Evolutionary conservation across 2,797 vertebrate species (phyloP).

Genomic region (Lithobates sylvaticus): DNA sequence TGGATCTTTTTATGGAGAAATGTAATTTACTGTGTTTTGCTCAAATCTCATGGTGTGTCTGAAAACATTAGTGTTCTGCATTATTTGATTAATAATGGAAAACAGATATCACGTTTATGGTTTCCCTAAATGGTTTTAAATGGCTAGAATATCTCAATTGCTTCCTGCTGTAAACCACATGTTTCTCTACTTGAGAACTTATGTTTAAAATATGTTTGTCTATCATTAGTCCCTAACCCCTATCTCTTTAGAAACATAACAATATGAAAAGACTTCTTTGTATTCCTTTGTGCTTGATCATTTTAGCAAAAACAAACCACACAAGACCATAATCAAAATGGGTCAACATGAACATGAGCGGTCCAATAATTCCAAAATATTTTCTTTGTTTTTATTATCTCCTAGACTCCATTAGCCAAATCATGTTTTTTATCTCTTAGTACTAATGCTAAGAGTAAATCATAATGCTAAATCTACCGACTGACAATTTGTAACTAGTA

Average conservation of each 20-base stretch:
- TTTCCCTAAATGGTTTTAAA: conserved; percentile 67
- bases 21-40: conserved; percentile 46
- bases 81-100: conserved; percentile 60
- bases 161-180: conserved; percentile 65
- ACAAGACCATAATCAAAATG: conserved; percentile 45
- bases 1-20: conserved; percentile 30
- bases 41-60: conserved; percentile 47
- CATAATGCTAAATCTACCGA: background rate
- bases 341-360: conserved; percentile 29
- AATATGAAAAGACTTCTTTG: conserved; percentile 70
- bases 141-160: conserved; percentile 62
- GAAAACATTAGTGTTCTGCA: conserved; percentile 44
- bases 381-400: conserved; percentile 38
- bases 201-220: conserved; percentile 65
- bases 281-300: conserved; percentile 67
- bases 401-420: background rate
- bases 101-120: conserved; percentile 55
- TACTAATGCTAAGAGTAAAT: background rate
- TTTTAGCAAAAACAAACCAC: conserved; percentile 63
- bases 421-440: background rate
- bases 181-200: conserved; percentile 66
- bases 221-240: conserved; percentile 64
- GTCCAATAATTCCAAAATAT: conserved; percentile 50
- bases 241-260: conserved; percentile 65
- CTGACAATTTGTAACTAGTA: background rate